A percentile compares a stretch with the other conserved stretches of the same genome.
Conservation (phyloP, 30 jellyfish, hydroid and myxozoan species). For the Aurelia aurita complex sp. Pacific region DNA sequence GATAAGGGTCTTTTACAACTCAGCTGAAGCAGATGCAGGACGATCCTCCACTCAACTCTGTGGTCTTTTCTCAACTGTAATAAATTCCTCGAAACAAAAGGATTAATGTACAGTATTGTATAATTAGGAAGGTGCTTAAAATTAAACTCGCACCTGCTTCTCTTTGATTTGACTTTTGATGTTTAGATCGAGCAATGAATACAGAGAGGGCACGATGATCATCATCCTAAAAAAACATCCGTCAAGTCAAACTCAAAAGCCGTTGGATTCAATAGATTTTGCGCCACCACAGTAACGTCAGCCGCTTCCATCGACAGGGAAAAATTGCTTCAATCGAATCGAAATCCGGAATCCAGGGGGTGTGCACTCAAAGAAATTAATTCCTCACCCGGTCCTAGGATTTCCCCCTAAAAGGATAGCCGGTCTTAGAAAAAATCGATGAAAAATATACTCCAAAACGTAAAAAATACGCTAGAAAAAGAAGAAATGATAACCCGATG, state of each 20-base stretch:
- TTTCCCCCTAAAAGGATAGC: too few relatives aligned
- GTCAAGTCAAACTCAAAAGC: neutral
- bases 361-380: too few relatives aligned
- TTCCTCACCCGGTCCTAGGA: too few relatives aligned
- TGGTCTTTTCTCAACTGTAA: neutral
- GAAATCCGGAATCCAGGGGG: too few relatives aligned
- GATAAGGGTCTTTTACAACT: neutral
- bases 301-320: too few relatives aligned
- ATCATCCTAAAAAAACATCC: neutral
- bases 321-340: too few relatives aligned
- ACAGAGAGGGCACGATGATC: neutral
- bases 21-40: too few relatives aligned
- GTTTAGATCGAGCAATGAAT: neutral
- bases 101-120: neutral
- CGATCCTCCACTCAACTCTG: neutral
- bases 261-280: neutral
- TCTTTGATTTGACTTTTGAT: neutral
- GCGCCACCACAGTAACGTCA: neutral
- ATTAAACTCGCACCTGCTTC: slow-evolving; percentile 9
- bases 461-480: too few relatives aligned
- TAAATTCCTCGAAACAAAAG: neutral
- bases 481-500: too few relatives aligned
- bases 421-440: too few relatives aligned
- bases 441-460: too few relatives aligned
- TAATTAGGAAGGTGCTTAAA: neutral